phyloP scores from a whole-genome alignment of 2,888 invertebrate species.

The Meiosimyza decipiens region DNA sequence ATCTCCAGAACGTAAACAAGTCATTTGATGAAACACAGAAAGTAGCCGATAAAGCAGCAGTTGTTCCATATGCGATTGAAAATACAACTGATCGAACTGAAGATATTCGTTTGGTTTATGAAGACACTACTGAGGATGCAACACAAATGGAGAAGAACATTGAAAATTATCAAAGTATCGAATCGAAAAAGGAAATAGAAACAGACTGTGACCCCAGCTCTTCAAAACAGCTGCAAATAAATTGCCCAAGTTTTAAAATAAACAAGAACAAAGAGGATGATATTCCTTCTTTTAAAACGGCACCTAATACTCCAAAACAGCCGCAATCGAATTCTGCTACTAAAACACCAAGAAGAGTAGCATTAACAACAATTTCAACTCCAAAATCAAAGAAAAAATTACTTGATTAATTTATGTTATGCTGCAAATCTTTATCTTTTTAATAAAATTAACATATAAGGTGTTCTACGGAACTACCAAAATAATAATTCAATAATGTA shows the following conservation, averaged over 20 bases:
- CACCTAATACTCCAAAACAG: slow-evolving; percentile 48
- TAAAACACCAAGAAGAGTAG: slow-evolving; percentile 76
- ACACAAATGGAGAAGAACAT: neutral
- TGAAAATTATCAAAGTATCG: neutral
- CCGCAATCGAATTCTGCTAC: slow-evolving; percentile 48
- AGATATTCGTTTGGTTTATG: slow-evolving; percentile 73
- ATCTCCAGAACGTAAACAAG: slow-evolving; percentile 32
- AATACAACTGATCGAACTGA: slow-evolving; percentile 64
- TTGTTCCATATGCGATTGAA: slow-evolving; percentile 40
- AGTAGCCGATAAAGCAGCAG: neutral
- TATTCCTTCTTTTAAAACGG: neutral
- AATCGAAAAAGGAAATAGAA: neutral
- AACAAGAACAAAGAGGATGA: slow-evolving; percentile 21
- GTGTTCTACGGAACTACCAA: neutral
- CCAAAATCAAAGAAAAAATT: slow-evolving; percentile 77
- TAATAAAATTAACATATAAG: neutral
- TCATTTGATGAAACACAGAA: neutral
- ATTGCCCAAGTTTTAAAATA: neutral
- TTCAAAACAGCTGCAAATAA: neutral
- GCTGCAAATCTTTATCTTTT: neutral
- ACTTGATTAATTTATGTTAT: slow-evolving; percentile 43
- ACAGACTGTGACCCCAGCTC: neutral
- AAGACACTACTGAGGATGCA: slow-evolving; percentile 67
- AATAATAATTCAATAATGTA: no score
- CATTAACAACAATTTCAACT: slow-evolving; percentile 81